Evolutionary conservation across 1,140 invertebrate species (phyloP).

Genomic region (Zaprionus camerounensis): DNA sequence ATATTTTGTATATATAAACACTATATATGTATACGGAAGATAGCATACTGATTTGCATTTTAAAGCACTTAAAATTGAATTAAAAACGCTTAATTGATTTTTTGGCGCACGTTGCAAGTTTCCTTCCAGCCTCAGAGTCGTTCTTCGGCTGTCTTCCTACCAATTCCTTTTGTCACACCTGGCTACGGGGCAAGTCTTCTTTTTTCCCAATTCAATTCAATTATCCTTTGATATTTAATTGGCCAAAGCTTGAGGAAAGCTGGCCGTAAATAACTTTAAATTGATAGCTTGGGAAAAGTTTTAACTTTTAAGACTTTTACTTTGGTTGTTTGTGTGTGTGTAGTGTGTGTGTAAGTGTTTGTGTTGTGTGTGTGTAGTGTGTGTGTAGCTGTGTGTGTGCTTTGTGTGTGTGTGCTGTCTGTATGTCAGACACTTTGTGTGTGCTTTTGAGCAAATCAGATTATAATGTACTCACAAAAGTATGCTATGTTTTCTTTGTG

Average conservation of each 20-base stretch:
- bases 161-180: neutral
- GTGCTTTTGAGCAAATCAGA: neutral
- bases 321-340: neutral
- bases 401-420: neutral
- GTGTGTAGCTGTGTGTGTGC: neutral
- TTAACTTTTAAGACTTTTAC: neutral
- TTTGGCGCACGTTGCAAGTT: neutral
- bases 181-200: neutral
- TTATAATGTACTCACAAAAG: neutral
- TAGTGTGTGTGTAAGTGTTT: neutral
- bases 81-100: constrained; percentile 39
- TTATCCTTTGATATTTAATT: constrained; percentile 12
- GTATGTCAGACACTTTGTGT: neutral
- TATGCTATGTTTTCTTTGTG: neutral
- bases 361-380: neutral
- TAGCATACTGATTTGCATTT: constrained; percentile 26
- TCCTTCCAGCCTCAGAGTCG: neutral
- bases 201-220: neutral
- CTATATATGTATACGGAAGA: neutral
- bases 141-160: neutral
- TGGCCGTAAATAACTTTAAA: neutral
- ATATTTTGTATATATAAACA: neutral
- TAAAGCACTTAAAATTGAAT: constrained; percentile 40
- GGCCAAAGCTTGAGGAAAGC: neutral
- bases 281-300: neutral